Percentiles rank a stretch among this genome's conserved stretches.
These are phyloP conservation scores for Dromaius novaehollandiae DNA, from an alignment of 2,113 vertebrate species.

Conservation along the genomic window DNA sequence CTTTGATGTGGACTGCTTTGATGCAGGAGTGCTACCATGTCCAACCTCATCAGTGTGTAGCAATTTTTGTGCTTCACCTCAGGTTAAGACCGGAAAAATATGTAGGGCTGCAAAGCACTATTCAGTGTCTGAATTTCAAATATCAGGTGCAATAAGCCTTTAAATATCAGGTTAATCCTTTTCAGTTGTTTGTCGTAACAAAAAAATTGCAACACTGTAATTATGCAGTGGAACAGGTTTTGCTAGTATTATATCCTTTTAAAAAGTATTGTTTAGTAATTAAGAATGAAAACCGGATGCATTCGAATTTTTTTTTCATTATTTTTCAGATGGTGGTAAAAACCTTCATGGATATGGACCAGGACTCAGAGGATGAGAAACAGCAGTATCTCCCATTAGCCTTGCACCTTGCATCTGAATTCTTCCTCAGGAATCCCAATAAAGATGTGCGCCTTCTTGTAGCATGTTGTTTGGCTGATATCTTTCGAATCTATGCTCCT, in stretches of 20 bases:
- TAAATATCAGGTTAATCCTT: not conserved
- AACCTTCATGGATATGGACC: constrained; percentile 99
- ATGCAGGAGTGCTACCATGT: not conserved
- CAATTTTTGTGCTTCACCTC: not conserved
- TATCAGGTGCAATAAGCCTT: not conserved
- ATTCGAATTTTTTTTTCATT: not conserved
- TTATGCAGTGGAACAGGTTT: not conserved
- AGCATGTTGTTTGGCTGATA: constrained; percentile 98
- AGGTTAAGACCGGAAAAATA: not conserved
- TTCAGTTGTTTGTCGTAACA: not conserved
- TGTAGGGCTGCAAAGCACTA: not conserved
- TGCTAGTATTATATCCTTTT: not conserved
- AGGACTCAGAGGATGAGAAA: constrained; percentile 99
- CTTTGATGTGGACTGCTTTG: not conserved
- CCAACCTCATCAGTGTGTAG: not conserved
- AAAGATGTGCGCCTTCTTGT: constrained; percentile 98
- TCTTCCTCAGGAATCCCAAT: constrained; percentile 99
- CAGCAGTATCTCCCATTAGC: constrained; percentile 97
- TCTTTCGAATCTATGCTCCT: constrained; percentile 98
- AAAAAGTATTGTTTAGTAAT: not conserved
- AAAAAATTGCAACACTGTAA: not conserved
- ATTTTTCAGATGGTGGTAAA: constrained; percentile 95
- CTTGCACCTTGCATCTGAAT: constrained; percentile 98
- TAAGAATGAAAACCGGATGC: not conserved
- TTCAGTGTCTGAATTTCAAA: not conserved